These are phyloP conservation scores for Meteorus colon DNA, from an alignment of 2,888 invertebrate species.

Conservation along the genomic window DNA sequence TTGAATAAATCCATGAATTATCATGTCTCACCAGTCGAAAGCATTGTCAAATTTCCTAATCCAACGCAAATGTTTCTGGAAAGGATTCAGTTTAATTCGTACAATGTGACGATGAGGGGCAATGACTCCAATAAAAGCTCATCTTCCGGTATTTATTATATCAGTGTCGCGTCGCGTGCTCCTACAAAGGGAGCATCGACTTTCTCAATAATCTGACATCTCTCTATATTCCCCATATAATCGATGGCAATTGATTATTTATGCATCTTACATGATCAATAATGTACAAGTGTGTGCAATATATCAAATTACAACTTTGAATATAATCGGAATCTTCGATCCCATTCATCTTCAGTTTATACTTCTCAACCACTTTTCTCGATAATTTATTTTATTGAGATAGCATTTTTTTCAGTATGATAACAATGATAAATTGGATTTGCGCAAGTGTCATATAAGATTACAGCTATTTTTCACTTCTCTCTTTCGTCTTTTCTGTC, in stretches of 20 bases:
- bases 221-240: background rate
- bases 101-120: background rate
- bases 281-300: background rate
- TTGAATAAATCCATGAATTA: constrained; percentile 46
- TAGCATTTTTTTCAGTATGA: background rate
- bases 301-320: background rate
- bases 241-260: constrained; percentile 13
- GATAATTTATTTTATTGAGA: background rate
- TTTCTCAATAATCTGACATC: constrained; percentile 24
- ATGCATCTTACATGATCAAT: background rate
- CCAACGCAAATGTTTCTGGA: background rate
- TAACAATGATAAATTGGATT: background rate
- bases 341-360: background rate
- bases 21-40: constrained; percentile 10
- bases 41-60: background rate
- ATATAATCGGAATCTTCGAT: background rate
- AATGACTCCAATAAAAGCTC: constrained; percentile 20
- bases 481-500: background rate
- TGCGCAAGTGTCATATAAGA: background rate
- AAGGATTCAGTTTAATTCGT: constrained; percentile 16
- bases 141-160: constrained; percentile 23
- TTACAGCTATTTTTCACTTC: background rate
- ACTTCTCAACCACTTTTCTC: background rate
- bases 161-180: background rate
- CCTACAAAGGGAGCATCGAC: background rate